phyloP scores from a whole-genome alignment of 2,797 vertebrate genomes.

The Protonibea diacanthus region DNA sequence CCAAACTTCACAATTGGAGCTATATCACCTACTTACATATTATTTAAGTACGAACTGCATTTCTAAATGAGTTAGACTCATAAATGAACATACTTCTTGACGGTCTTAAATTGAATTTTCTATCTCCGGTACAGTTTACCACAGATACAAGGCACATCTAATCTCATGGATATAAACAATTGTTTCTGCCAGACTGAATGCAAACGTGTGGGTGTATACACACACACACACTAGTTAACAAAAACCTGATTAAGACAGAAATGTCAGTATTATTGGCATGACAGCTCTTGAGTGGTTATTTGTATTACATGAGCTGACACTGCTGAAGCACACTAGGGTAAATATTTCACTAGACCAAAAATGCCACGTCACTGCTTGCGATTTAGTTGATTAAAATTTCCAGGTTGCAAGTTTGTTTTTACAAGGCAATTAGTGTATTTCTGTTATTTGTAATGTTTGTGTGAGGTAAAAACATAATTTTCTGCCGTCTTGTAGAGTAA shows the following conservation, averaged over 20 bases:
- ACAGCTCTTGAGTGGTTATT: not conserved
- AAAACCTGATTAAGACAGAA: not conserved
- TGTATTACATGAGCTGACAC: not conserved
- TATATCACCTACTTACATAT: not conserved
- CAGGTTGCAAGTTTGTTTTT: not conserved
- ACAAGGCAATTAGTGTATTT: not conserved
- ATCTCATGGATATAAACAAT: constrained; percentile 29
- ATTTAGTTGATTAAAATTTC: not conserved
- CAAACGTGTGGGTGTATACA: not conserved
- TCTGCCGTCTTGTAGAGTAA: not conserved
- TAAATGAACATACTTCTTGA: constrained; percentile 33
- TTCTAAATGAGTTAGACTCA: constrained; percentile 37
- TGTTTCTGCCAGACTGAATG: constrained; percentile 27
- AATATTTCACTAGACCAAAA: not conserved
- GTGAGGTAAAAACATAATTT: not conserved
- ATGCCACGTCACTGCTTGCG: not conserved
- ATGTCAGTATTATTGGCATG: not conserved
- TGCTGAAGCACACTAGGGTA: not conserved
- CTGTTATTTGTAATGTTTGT: not conserved
- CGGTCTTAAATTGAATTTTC: constrained; percentile 21
- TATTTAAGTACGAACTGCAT: not conserved
- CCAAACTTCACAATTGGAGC: not conserved
- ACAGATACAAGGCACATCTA: constrained; percentile 3
- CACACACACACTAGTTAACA: not conserved
- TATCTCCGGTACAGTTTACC: constrained; percentile 11